Evolutionary conservation across 1,140 invertebrate species (phyloP).

Genomic region (Thereuonema tuberculata): DNA sequence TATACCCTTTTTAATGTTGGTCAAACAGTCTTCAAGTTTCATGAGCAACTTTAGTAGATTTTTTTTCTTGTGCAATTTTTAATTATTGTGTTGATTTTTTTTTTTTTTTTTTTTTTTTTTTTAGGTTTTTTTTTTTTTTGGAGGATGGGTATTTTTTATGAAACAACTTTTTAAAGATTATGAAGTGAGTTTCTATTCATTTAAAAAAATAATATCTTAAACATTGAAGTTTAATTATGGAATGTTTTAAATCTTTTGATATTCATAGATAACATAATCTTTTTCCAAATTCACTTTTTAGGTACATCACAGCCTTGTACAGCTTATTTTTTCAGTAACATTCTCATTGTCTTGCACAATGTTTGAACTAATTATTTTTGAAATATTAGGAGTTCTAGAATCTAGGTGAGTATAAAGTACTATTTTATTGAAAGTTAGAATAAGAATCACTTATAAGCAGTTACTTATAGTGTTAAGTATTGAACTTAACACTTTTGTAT

Average conservation of each 20-base stretch:
- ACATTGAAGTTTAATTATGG: too few relatives aligned
- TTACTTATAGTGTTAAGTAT: background rate
- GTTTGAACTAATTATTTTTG: slow-evolving; percentile 99
- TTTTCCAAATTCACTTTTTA: slow-evolving; percentile 18
- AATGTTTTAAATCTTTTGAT: too few relatives aligned
- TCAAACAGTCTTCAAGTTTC: too few relatives aligned
- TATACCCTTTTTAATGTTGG: too few relatives aligned
- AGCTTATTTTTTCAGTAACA: slow-evolving; percentile 91
- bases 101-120: too few relatives aligned
- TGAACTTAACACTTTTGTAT: background rate
- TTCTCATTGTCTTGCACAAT: slow-evolving; percentile 97
- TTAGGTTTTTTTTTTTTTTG: slow-evolving; percentile 84
- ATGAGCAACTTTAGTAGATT: too few relatives aligned
- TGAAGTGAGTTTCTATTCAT: slow-evolving; percentile 43
- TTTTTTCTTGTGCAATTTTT: too few relatives aligned
- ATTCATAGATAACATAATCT: too few relatives aligned
- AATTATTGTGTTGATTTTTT: too few relatives aligned
- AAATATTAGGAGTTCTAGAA: slow-evolving; percentile 89
- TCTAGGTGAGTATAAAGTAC: slow-evolving; percentile 40
- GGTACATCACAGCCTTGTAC: slow-evolving; percentile 82
- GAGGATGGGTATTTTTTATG: slow-evolving; percentile 97
- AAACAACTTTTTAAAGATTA: slow-evolving; percentile 97
- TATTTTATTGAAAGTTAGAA: too few relatives aligned
- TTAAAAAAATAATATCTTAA: slow-evolving; percentile 8
- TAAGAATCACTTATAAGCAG: too few relatives aligned